These are phyloP conservation scores for Laticauda laticaudata DNA, from an alignment of 2,113 vertebrate genomes.

Conservation along the genomic window DNA sequence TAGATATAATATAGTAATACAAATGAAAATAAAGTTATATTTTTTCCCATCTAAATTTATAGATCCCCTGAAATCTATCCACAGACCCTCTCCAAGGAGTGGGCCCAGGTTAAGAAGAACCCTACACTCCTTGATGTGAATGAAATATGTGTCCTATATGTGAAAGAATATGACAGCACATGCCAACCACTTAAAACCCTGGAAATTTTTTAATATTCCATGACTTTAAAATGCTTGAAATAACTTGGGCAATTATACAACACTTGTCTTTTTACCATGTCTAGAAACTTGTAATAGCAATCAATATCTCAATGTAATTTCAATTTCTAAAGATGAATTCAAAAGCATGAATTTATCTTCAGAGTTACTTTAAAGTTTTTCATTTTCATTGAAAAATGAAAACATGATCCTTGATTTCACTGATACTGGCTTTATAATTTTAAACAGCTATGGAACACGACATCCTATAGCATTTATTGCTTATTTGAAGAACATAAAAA, in stretches of 20 bases:
- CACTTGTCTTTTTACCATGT: background rate
- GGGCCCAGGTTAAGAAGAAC: background rate
- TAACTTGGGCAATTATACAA: background rate
- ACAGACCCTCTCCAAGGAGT: background rate
- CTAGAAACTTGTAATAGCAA: background rate
- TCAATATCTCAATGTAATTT: background rate
- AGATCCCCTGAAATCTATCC: background rate
- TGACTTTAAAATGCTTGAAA: background rate
- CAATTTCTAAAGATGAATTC: background rate
- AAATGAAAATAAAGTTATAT: background rate
- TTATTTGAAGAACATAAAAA: background rate
- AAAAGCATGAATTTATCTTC: background rate
- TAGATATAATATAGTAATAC: background rate
- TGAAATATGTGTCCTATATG: background rate
- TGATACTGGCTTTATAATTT: background rate
- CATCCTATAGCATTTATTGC: background rate
- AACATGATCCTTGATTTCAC: background rate
- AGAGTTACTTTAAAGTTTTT: background rate
- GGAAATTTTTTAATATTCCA: background rate
- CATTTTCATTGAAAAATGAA: background rate
- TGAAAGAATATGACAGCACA: background rate
- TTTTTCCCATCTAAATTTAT: background rate
- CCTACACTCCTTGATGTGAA: background rate
- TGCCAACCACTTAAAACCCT: background rate
- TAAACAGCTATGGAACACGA: background rate